A percentile compares a stretch with the other conserved stretches of the same genome.
Conservation (phyloP, 2,888 invertebrate species). For the Dynastes maya region DNA sequence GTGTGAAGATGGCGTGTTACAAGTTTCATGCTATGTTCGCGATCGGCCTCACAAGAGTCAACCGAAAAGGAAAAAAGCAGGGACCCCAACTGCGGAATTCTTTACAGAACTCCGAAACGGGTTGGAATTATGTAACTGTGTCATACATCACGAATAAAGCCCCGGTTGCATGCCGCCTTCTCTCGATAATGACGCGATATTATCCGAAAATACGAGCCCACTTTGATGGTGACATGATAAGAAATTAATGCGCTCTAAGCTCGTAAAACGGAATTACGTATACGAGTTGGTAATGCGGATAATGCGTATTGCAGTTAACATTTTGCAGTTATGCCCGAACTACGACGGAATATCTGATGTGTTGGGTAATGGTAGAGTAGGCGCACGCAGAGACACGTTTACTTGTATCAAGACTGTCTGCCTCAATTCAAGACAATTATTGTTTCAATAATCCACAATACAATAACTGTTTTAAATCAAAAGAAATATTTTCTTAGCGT, state of each 20-base stretch:
- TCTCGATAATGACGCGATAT: constrained; percentile 3
- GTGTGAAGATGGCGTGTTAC: constrained; percentile 13
- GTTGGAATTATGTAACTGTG: constrained; percentile 25
- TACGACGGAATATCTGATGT: background rate
- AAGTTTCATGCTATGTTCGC: constrained; percentile 17
- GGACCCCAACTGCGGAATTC: background rate
- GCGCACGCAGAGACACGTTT: no score
- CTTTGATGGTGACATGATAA: constrained; percentile 17
- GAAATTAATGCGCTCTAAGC: constrained; percentile 5
- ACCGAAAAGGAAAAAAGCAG: background rate
- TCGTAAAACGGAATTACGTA: constrained; percentile 9
- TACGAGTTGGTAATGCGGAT: constrained; percentile 8
- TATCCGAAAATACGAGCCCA: constrained; percentile 9
- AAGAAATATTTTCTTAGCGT: no score
- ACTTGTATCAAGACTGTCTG: no score
- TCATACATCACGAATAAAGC: background rate
- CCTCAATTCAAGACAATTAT: no score
- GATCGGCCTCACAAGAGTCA: constrained; percentile 6
- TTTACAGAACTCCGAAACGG: background rate
- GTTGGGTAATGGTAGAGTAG: no score
- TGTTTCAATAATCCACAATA: no score
- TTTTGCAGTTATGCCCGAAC: background rate
- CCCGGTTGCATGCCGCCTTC: constrained; percentile 10
- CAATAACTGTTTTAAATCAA: no score
- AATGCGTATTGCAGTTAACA: background rate